These are phyloP conservation scores for Pentalonia nigronervosa DNA, from an alignment of 1,140 invertebrate species.

Conservation along the genomic window DNA sequence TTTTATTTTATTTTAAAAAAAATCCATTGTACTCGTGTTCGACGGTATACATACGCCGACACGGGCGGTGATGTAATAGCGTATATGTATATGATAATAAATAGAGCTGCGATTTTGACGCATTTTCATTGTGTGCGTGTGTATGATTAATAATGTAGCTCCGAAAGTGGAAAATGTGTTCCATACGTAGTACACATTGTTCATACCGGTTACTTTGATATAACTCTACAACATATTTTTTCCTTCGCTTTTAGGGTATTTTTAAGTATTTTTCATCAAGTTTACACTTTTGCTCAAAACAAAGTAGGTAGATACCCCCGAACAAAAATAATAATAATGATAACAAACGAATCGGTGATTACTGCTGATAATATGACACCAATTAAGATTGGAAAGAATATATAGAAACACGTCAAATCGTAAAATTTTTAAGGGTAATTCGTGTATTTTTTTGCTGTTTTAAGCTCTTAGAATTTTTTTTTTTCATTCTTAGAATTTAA, in stretches of 20 bases:
- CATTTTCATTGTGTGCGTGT: neutral
- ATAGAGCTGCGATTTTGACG: neutral
- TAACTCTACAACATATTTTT: neutral
- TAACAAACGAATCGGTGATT: too few species aligned
- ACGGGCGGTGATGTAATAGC: neutral
- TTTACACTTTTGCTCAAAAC: neutral
- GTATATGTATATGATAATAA: neutral
- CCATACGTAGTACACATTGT: neutral
- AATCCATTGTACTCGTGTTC: neutral
- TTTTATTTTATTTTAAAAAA: too few species aligned
- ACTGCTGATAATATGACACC: too few species aligned
- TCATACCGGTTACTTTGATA: too few species aligned
- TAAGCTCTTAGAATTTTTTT: neutral
- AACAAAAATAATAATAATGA: too few species aligned
- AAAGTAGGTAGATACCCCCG: too few species aligned
- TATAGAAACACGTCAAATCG: too few species aligned
- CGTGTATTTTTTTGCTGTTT: neutral
- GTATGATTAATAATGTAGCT: neutral
- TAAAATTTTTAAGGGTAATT: too few species aligned
- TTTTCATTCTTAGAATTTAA: neutral
- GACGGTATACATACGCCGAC: too few species aligned
- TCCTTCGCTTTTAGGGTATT: neutral
- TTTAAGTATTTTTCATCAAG: neutral
- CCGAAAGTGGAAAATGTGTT: neutral
- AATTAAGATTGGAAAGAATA: too few species aligned